phyloP scores from a whole-genome alignment of 2,888 invertebrate species.

The Morpho achilles region DNA sequence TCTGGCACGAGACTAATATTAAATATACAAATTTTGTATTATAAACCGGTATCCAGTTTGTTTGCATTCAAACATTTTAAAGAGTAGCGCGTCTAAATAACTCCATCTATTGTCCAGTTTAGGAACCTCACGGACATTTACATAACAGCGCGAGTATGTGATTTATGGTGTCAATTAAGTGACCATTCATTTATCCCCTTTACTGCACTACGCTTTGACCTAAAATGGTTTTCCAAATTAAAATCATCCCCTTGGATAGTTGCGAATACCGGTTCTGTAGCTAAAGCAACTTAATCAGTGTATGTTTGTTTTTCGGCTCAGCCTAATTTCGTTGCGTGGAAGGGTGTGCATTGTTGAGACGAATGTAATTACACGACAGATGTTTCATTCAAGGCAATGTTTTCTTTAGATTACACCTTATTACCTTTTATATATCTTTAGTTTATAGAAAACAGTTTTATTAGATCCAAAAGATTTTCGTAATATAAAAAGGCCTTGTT shows the following conservation, averaged over 20 bases:
- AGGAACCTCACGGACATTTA: conserved; percentile 39
- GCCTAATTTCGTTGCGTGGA: conserved; percentile 49
- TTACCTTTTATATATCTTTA: background rate
- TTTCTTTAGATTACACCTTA: conserved; percentile 35
- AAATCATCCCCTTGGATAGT: conserved; percentile 49
- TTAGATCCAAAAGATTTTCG: background rate
- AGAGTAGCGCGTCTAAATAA: conserved; percentile 48
- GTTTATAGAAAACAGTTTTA: background rate
- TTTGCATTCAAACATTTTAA: conserved; percentile 38
- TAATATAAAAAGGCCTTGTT: too few species aligned
- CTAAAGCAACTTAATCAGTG: conserved; percentile 57
- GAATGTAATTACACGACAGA: conserved; percentile 53
- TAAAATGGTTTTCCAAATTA: conserved; percentile 61
- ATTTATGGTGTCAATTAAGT: conserved; percentile 73
- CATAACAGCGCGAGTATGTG: conserved; percentile 49
- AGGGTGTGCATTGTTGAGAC: conserved; percentile 38
- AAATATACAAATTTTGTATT: conserved; percentile 42
- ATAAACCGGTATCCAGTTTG: conserved; percentile 48
- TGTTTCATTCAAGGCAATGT: conserved; percentile 38
- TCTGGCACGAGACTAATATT: conserved; percentile 49
- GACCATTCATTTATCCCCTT: conserved; percentile 57
- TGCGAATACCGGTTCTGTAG: conserved; percentile 46
- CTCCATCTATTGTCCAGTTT: conserved; percentile 58
- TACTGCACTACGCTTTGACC: conserved; percentile 27
- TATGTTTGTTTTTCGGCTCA: conserved; percentile 69